These are phyloP conservation scores for Priapulus caudatus DNA, from an alignment of 2,888 invertebrate genomes.

Conservation along the genomic window DNA sequence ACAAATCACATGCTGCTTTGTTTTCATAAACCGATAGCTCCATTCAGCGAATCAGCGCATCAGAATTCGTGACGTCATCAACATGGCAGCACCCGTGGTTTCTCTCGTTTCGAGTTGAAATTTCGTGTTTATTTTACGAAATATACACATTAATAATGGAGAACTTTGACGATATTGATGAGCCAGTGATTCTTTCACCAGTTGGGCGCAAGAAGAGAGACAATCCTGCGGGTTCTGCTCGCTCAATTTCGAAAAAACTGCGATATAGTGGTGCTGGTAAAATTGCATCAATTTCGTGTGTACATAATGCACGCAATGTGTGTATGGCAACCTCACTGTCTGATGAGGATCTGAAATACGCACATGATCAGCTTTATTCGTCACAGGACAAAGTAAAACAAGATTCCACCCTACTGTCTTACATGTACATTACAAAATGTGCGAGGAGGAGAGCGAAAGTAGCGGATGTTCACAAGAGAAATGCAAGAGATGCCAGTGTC, in stretches of 20 bases:
- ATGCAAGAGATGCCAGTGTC: neutral
- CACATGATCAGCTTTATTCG: neutral
- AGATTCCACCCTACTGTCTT: neutral
- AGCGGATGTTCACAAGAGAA: neutral
- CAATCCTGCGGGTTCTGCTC: neutral
- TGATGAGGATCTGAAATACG: neutral
- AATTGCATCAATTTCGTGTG: neutral
- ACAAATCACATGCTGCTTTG: too few relatives aligned
- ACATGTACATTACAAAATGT: neutral
- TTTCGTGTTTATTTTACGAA: neutral
- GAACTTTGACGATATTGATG: constrained; percentile 1
- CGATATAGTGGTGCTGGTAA: constrained; percentile 1
- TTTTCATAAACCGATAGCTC: neutral
- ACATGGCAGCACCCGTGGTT: neutral
- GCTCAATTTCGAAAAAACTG: neutral
- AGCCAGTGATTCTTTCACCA: neutral
- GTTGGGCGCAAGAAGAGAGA: neutral
- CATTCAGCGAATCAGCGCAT: neutral
- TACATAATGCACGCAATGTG: too few relatives aligned
- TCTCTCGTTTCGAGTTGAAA: neutral
- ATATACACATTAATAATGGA: neutral
- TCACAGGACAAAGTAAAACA: neutral
- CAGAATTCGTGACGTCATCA: too few relatives aligned
- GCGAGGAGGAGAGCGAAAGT: neutral
- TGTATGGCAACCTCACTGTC: too few relatives aligned